Conservation (phyloP, 92 coral and sea anemone species). For the Paramuricea clavata region DNA sequence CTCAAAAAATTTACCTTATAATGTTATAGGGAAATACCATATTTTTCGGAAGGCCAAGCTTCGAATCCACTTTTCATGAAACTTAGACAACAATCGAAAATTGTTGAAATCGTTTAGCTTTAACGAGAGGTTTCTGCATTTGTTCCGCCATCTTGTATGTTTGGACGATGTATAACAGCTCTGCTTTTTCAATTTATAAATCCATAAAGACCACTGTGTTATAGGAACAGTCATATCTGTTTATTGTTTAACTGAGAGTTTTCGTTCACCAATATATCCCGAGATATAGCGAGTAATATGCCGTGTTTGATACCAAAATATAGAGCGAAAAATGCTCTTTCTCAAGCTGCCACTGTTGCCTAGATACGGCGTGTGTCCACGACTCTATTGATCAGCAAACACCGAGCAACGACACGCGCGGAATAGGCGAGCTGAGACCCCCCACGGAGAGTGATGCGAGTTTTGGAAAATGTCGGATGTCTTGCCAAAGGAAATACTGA, state of each 20-base stretch:
- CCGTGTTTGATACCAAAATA: neutral
- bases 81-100: neutral
- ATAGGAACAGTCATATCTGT: no score
- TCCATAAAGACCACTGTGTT: no score
- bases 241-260: no score
- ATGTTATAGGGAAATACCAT: constrained; percentile 11
- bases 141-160: no score
- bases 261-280: no score
- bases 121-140: no score
- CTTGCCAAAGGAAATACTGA: constrained; percentile 33
- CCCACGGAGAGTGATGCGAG: constrained; percentile 18
- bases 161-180: no score
- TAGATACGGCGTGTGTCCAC: constrained; percentile 27
- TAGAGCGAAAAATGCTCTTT: neutral
- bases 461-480: constrained; percentile 2
- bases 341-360: constrained; percentile 12
- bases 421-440: neutral
- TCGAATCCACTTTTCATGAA: neutral
- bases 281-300: no score
- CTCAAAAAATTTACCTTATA: constrained; percentile 22
- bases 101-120: neutral
- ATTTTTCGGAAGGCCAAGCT: neutral
- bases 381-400: constrained; percentile 14
- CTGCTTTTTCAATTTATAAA: no score
- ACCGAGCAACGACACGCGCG: neutral